Evolutionary conservation across 2,113 vertebrate species (phyloP).

Genomic region (Psettodes erumei): DNA sequence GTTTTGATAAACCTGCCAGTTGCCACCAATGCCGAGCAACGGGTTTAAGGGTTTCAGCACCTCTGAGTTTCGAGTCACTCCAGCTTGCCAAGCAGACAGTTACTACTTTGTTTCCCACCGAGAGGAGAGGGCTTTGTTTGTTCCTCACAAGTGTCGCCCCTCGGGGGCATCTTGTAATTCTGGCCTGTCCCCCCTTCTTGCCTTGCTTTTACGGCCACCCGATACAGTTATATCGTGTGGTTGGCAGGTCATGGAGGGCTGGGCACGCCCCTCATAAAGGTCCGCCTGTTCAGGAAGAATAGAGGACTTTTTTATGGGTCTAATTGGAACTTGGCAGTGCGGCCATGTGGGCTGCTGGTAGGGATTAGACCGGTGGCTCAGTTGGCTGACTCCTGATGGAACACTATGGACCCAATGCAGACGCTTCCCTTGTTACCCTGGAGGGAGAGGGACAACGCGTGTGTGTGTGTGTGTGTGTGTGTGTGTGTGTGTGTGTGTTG

Average conservation of each 20-base stretch:
- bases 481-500: conserved; percentile 49
- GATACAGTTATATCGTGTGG: conserved; percentile 55
- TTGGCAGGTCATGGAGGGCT: conserved; percentile 62
- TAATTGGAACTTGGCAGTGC: conserved; percentile 81
- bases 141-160: conserved; percentile 56
- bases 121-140: conserved; percentile 38
- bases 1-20: conserved; percentile 51
- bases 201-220: conserved; percentile 65
- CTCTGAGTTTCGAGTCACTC: conserved; percentile 23
- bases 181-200: conserved; percentile 41
- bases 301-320: conserved; percentile 56
- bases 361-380: conserved; percentile 78
- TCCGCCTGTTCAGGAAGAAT: conserved; percentile 52
- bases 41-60: conserved; percentile 15
- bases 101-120: conserved; percentile 40
- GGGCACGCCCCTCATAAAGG: conserved; percentile 60
- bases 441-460: conserved; percentile 59
- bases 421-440: conserved; percentile 77
- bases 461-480: conserved; percentile 28
- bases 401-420: conserved; percentile 70
- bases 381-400: conserved; percentile 79
- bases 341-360: conserved; percentile 69
- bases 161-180: conserved; percentile 56
- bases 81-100: conserved; percentile 32
- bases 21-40: background rate